These are phyloP conservation scores for Anodontia alba DNA, from an alignment of 2,888 invertebrate species.

Conservation along the genomic window DNA sequence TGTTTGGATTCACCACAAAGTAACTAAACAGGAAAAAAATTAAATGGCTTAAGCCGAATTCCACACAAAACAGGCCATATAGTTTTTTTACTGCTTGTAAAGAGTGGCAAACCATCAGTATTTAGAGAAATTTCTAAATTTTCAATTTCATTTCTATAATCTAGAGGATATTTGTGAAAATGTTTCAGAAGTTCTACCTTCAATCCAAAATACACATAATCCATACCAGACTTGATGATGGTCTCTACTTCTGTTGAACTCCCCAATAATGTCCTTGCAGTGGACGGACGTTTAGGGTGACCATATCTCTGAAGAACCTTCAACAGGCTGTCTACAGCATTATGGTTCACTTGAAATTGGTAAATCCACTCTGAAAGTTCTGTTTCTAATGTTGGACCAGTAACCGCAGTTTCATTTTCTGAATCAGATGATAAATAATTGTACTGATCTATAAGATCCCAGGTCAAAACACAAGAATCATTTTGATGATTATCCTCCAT, in stretches of 20 bases:
- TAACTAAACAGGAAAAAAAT: conserved; percentile 3
- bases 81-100: conserved; percentile 3
- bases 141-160: conserved; percentile 3
- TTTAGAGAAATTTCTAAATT: conserved; percentile 17
- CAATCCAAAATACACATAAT: conserved; percentile 20
- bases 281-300: neutral
- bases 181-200: neutral
- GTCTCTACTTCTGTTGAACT: neutral
- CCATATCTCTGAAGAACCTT: neutral
- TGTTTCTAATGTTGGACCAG: neutral
- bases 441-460: neutral
- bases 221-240: neutral
- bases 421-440: conserved; percentile 2
- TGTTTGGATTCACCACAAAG: conserved; percentile 15
- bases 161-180: conserved; percentile 13
- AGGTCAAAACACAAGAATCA: neutral
- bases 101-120: conserved; percentile 16
- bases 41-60: conserved; percentile 7
- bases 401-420: neutral
- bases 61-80: conserved; percentile 18
- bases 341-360: neutral
- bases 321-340: conserved; percentile 14
- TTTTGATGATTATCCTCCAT: neutral
- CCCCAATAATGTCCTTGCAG: neutral
- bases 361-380: conserved; percentile 5